phyloP scores from a whole-genome alignment of 2,797 vertebrate genomes.

The Anisognathus igniventris region DNA sequence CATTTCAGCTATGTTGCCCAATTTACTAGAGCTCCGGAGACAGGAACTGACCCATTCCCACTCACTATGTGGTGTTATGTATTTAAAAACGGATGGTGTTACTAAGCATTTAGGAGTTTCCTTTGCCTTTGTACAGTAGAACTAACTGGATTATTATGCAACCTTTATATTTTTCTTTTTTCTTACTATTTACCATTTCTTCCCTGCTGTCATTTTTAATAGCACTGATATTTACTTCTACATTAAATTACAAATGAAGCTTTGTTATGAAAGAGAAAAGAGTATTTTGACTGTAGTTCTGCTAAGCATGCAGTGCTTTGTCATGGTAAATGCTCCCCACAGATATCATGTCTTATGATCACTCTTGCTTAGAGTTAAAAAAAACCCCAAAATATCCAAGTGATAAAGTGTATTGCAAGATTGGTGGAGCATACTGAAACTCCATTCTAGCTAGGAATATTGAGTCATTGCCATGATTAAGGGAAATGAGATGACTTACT shows the following conservation, averaged over 20 bases:
- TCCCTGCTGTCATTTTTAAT: neutral
- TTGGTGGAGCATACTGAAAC: neutral
- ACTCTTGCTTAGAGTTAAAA: neutral
- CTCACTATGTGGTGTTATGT: neutral
- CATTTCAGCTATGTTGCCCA: neutral
- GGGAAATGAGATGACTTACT: neutral
- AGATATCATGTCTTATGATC: neutral
- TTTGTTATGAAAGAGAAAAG: neutral
- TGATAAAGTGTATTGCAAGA: neutral
- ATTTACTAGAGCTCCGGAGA: neutral
- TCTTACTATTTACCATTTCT: neutral
- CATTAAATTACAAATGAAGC: neutral
- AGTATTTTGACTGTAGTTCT: neutral
- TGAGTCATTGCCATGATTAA: neutral
- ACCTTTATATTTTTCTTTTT: neutral
- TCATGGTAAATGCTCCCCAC: neutral
- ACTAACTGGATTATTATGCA: neutral
- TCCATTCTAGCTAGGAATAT: neutral
- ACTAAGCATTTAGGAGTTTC: neutral
- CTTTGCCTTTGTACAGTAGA: neutral
- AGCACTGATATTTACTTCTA: neutral
- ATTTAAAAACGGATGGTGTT: neutral
- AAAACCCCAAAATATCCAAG: neutral
- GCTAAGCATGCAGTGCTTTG: neutral
- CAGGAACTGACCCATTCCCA: neutral